These are phyloP conservation scores for Exephanes ischioxanthus DNA, from an alignment of 2,888 invertebrate genomes.

Conservation along the genomic window DNA sequence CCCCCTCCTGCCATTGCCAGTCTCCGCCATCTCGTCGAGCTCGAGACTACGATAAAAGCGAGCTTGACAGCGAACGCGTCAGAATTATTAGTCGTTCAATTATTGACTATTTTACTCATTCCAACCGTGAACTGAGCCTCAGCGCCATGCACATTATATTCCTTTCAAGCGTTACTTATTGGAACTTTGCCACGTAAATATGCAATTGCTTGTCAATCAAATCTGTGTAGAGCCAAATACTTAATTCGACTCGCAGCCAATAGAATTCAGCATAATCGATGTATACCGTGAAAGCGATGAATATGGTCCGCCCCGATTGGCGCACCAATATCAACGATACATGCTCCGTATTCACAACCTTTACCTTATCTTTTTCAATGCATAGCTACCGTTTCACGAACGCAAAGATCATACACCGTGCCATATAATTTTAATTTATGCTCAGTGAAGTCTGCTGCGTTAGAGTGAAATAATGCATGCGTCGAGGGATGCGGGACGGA, in stretches of 20 bases:
- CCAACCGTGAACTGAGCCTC: constrained; percentile 25
- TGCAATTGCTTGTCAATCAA: not conserved
- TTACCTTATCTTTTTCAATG: not conserved
- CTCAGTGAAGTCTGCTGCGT: constrained; percentile 16
- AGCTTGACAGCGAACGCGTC: constrained; percentile 2
- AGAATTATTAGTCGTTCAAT: constrained; percentile 47
- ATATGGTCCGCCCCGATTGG: not conserved
- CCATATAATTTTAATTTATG: constrained; percentile 1
- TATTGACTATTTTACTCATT: constrained; percentile 39
- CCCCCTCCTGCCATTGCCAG: not conserved
- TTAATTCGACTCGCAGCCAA: not conserved
- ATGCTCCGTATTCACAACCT: not conserved
- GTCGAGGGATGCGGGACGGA: constrained; percentile 12
- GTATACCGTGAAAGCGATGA: not conserved
- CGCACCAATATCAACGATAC: not conserved
- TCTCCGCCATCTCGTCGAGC: constrained; percentile 20
- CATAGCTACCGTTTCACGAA: not conserved
- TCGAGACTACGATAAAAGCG: not conserved
- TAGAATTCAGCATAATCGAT: not conserved
- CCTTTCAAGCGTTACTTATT: not conserved
- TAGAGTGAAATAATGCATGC: constrained; percentile 42
- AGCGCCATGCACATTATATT: not conserved
- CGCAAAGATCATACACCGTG: not conserved
- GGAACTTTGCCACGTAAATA: not conserved
- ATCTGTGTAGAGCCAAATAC: not conserved